Conservation (phyloP, 1,140 invertebrate genomes). For the Vanessa tameamea region DNA sequence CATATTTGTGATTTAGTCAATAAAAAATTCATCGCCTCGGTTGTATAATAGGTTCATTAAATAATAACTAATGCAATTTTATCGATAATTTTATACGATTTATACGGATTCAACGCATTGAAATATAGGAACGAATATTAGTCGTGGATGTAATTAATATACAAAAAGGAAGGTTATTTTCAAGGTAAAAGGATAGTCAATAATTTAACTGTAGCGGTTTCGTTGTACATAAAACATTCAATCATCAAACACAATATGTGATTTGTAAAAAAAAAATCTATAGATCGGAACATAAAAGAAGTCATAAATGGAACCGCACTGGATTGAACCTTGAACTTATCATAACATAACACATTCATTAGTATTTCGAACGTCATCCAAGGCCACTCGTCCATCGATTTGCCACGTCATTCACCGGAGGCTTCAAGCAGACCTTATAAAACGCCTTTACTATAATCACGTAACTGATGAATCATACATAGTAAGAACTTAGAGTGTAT, state of each 20-base stretch:
- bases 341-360: constrained; percentile 28
- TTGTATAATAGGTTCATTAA: too few species aligned
- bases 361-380: constrained; percentile 32
- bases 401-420: constrained; percentile 24
- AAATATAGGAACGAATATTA: neutral
- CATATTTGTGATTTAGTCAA: too few species aligned
- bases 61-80: too few species aligned
- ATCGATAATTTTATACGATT: too few species aligned
- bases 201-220: constrained; percentile 1
- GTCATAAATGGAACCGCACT: constrained; percentile 25
- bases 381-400: constrained; percentile 27
- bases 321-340: constrained; percentile 37
- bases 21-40: too few species aligned
- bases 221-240: constrained; percentile 16
- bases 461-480: constrained; percentile 30
- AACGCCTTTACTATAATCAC: constrained; percentile 16
- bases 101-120: too few species aligned
- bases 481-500: constrained; percentile 1
- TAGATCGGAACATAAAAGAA: constrained; percentile 7
- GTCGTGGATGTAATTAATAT: neutral
- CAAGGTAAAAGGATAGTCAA: neutral
- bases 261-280: constrained; percentile 5
- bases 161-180: constrained; percentile 4
- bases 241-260: constrained; percentile 9
- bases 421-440: constrained; percentile 25